Evolutionary conservation across 2,888 invertebrate genomes (phyloP).

Genomic region (Caenorhabditis drosophilae): DNA sequence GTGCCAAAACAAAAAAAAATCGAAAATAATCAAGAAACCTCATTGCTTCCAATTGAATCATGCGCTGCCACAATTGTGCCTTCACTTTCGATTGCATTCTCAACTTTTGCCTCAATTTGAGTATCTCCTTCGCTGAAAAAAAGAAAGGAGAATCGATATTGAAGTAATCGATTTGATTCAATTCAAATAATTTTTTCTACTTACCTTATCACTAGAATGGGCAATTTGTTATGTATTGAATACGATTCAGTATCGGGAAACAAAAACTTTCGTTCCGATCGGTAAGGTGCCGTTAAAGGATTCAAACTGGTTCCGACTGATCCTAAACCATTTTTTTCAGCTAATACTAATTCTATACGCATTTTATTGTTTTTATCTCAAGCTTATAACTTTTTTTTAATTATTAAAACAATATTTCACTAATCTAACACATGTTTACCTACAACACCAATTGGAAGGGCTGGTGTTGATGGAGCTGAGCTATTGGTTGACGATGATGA

Average conservation of each 20-base stretch:
- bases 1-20: neutral
- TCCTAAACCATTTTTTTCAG: too few species aligned
- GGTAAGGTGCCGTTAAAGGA: conserved; percentile 39
- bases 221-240: conserved; percentile 19
- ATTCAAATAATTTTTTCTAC: neutral
- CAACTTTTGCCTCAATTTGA: conserved; percentile 12
- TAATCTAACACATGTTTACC: too few species aligned
- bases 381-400: too few species aligned
- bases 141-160: neutral
- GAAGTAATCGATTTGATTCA: too few species aligned
- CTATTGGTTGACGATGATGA: conserved; percentile 65
- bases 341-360: too few species aligned
- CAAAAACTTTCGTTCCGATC: conserved; percentile 42
- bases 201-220: conserved; percentile 30
- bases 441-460: conserved; percentile 30
- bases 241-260: conserved; percentile 51
- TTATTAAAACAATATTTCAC: too few species aligned
- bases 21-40: conserved; percentile 2
- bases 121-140: conserved; percentile 23
- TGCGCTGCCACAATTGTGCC: conserved; percentile 30
- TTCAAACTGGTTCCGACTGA: conserved; percentile 15
- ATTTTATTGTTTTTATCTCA: too few species aligned
- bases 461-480: conserved; percentile 66
- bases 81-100: conserved; percentile 26
- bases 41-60: conserved; percentile 8